Conservation (phyloP, 2,888 invertebrate species). For the Cheilosia soror region DNA sequence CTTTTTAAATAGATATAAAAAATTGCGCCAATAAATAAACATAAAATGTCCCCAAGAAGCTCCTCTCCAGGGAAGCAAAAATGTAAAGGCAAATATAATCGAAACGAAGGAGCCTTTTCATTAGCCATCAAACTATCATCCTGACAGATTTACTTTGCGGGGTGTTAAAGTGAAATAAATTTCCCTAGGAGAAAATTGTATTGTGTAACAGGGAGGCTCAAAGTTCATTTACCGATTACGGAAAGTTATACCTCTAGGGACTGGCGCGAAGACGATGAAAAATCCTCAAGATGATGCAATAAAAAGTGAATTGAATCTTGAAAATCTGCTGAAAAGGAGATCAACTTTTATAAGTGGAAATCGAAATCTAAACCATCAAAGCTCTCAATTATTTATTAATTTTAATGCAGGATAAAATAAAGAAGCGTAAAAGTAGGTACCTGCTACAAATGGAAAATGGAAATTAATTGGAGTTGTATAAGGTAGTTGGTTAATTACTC, state of each 20-base stretch:
- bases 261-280: not conserved
- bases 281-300: slow-evolving; percentile 3
- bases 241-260: slow-evolving; percentile 19
- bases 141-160: slow-evolving; percentile 9
- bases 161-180: slow-evolving; percentile 14
- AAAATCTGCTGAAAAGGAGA: slow-evolving; percentile 4
- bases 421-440: slow-evolving; percentile 1
- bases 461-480: not conserved
- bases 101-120: slow-evolving; percentile 29
- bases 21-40: slow-evolving; percentile 8
- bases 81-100: slow-evolving; percentile 12
- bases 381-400: slow-evolving; percentile 13
- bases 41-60: slow-evolving; percentile 5
- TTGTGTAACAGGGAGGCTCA: slow-evolving; percentile 4
- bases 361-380: not conserved
- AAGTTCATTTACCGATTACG: slow-evolving; percentile 21
- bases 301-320: slow-evolving; percentile 15
- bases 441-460: slow-evolving; percentile 4
- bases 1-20: slow-evolving; percentile 31
- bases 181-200: slow-evolving; percentile 19
- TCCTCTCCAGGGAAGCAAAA: not conserved
- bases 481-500: too few relatives aligned
- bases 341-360: slow-evolving; percentile 16
- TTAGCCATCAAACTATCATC: slow-evolving; percentile 26
- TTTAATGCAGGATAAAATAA: not conserved